These are phyloP conservation scores for Patella vulgata DNA, from an alignment of 1,140 invertebrate genomes.

Conservation along the genomic window DNA sequence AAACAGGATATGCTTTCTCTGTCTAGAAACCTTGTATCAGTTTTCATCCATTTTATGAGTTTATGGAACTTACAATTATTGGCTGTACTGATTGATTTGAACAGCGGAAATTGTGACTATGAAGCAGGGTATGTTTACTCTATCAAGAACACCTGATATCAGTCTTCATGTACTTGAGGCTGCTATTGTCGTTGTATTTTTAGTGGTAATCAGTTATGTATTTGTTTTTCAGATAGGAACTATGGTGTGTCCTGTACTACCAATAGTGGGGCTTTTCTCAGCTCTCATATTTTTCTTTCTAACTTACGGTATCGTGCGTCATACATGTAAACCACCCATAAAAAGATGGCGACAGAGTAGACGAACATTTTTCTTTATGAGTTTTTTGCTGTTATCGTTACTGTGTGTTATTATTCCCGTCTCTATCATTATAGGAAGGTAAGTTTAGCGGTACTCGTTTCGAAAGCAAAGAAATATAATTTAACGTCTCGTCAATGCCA, in stretches of 20 bases:
- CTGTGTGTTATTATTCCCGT: slow-evolving; percentile 35
- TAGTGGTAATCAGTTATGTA: too few species aligned
- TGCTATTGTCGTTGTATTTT: too few species aligned
- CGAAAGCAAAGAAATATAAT: slow-evolving; percentile 35
- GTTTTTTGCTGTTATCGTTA: slow-evolving; percentile 34
- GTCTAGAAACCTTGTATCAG: too few species aligned
- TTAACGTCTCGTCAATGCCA: too few species aligned
- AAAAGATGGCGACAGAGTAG: slow-evolving; percentile 51
- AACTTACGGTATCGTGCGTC: slow-evolving; percentile 35
- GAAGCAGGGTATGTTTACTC: too few species aligned
- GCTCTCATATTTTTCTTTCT: slow-evolving; percentile 38
- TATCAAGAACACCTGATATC: too few species aligned
- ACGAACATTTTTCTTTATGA: slow-evolving; percentile 41
- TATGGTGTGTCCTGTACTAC: slow-evolving; percentile 45
- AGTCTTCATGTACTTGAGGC: too few species aligned
- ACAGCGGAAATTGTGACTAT: too few species aligned
- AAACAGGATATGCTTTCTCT: too few species aligned
- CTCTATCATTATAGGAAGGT: slow-evolving; percentile 46
- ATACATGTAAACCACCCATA: slow-evolving; percentile 43
- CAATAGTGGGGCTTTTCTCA: slow-evolving; percentile 38
- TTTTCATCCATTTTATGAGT: too few species aligned
- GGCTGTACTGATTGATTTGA: too few species aligned
- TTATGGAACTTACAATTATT: too few species aligned
- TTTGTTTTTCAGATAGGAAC: slow-evolving; percentile 43
- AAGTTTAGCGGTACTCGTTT: slow-evolving; percentile 3